Conservation (phyloP, 1,140 invertebrate genomes). For the Aphidius ervi region DNA sequence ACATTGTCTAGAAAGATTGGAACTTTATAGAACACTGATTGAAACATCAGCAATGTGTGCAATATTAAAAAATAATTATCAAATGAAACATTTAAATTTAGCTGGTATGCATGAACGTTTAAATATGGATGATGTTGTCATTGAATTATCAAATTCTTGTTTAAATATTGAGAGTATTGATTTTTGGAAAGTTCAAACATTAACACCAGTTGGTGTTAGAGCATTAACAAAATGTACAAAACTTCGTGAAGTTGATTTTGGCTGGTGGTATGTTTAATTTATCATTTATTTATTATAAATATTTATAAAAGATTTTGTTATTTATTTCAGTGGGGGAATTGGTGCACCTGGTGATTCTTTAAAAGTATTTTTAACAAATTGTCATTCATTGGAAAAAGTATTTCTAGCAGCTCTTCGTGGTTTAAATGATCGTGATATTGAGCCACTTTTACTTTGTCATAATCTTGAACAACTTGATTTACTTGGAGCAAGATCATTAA, state of each 20-base stretch:
- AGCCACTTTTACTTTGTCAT: constrained; percentile 63
- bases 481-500: constrained; percentile 72
- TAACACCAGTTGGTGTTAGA: constrained; percentile 67
- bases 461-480: constrained; percentile 76
- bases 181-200: constrained; percentile 77
- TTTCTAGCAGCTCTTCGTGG: constrained; percentile 74
- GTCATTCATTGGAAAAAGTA: constrained; percentile 67
- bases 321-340: constrained; percentile 45
- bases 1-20: constrained; percentile 65
- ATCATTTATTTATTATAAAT: constrained; percentile 5
- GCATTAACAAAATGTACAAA: constrained; percentile 65
- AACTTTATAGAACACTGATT: constrained; percentile 72
- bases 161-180: constrained; percentile 69
- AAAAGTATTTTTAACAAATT: constrained; percentile 52
- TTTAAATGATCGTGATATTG: constrained; percentile 71
- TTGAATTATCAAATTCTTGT: constrained; percentile 63
- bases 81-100: constrained; percentile 70
- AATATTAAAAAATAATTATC: constrained; percentile 63
- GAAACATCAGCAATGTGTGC: constrained; percentile 59
- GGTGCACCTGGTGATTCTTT: constrained; percentile 54
- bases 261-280: constrained; percentile 75
- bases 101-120: constrained; percentile 55
- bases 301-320: constrained; percentile 17
- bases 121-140: constrained; percentile 68
- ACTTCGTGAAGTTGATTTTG: constrained; percentile 80